These are phyloP conservation scores for Caenorhabditis sp. DNA, from an alignment of 2,888 invertebrate genomes.

Conservation along the genomic window DNA sequence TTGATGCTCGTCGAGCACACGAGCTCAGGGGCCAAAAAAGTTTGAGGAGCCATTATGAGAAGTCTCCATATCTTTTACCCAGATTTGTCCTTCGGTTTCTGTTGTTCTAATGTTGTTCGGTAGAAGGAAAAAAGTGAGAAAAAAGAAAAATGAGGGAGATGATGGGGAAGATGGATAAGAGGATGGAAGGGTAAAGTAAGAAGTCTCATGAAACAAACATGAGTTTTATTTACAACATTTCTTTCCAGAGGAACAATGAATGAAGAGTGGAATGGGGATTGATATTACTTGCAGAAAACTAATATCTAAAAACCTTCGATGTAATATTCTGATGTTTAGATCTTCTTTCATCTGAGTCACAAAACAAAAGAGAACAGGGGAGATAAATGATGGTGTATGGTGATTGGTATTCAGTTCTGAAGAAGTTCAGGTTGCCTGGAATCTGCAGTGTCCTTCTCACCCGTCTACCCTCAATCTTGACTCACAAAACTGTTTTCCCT, in stretches of 20 bases:
- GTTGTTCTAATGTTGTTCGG: slow-evolving; percentile 18
- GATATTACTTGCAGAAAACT: slow-evolving; percentile 18
- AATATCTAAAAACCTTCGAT: neutral
- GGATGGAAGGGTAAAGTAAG: slow-evolving; percentile 11
- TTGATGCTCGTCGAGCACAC: slow-evolving; percentile 50
- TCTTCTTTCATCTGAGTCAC: neutral
- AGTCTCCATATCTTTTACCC: slow-evolving; percentile 44
- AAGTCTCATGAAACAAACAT: slow-evolving; percentile 47
- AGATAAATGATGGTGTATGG: neutral
- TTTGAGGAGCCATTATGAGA: slow-evolving; percentile 57
- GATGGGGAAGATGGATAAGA: slow-evolving; percentile 20
- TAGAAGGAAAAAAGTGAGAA: slow-evolving; percentile 12
- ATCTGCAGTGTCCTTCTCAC: too few relatives aligned
- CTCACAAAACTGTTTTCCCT: neutral
- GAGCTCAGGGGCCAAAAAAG: slow-evolving; percentile 16
- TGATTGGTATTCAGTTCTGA: neutral
- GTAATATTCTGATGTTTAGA: slow-evolving; percentile 4
- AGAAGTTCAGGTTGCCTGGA: too few relatives aligned
- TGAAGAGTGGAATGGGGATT: neutral
- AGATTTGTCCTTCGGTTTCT: slow-evolving; percentile 18
- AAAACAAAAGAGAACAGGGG: too few relatives aligned
- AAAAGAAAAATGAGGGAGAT: neutral
- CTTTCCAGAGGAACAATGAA: slow-evolving; percentile 1
- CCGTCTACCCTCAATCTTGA: too few relatives aligned
- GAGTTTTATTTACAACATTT: slow-evolving; percentile 45